phyloP scores from a whole-genome alignment of 2,113 vertebrate species.

The Fregata magnificens region DNA sequence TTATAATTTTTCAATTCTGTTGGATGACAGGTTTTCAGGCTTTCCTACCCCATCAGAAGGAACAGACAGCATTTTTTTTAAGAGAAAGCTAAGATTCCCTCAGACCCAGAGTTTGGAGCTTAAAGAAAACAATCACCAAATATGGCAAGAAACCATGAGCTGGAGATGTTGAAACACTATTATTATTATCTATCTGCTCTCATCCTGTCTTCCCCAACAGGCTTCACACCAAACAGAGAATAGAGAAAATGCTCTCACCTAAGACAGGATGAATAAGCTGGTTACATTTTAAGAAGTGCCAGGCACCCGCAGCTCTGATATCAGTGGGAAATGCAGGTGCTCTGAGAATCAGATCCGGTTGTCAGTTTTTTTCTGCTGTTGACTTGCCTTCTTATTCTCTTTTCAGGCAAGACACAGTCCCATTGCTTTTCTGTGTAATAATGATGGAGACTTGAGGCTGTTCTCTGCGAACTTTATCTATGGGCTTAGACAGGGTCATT shows the following conservation, averaged over 20 bases:
- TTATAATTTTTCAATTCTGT: background rate
- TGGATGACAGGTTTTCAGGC: background rate
- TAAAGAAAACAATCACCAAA: slow-evolving; percentile 36
- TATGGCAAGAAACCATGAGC: slow-evolving; percentile 27
- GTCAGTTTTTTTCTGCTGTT: background rate
- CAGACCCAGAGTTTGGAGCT: background rate
- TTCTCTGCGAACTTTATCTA: background rate
- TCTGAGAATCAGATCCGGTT: background rate
- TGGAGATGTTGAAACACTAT: slow-evolving; percentile 1
- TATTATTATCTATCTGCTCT: slow-evolving; percentile 29
- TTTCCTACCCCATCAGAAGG: background rate
- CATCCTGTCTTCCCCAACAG: slow-evolving; percentile 6
- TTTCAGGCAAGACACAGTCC: background rate
- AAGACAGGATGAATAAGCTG: background rate
- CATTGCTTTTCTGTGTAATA: background rate
- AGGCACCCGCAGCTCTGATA: background rate
- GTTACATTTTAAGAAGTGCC: slow-evolving; percentile 34
- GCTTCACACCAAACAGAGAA: slow-evolving; percentile 3
- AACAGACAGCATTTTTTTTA: background rate
- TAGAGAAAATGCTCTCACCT: slow-evolving; percentile 17
- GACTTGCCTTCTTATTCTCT: background rate
- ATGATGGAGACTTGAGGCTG: fast-evolving
- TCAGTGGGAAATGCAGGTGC: slow-evolving; percentile 43
- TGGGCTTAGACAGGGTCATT: background rate
- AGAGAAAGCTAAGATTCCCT: background rate